Conservation (phyloP, 2,888 invertebrate species). For the Callosobruchus maculatus region DNA sequence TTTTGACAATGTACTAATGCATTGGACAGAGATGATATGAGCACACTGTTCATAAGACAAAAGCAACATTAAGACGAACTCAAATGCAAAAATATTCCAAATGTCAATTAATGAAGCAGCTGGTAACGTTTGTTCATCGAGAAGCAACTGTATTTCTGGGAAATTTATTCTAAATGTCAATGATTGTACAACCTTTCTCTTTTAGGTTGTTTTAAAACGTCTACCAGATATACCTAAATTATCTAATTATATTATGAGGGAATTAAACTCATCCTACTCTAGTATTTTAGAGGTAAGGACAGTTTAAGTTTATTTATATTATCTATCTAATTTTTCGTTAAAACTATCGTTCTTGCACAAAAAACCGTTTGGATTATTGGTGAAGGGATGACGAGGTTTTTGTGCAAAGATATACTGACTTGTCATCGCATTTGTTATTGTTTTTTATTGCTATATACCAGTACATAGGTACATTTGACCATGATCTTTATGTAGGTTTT, state of each 20-base stretch:
- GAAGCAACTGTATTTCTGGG: neutral
- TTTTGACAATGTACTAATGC: too few relatives aligned
- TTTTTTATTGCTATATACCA: neutral
- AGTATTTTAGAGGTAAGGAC: slow-evolving; percentile 10
- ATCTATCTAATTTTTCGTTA: neutral
- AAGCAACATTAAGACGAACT: slow-evolving; percentile 6
- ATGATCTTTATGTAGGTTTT: too few relatives aligned
- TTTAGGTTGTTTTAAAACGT: slow-evolving; percentile 18
- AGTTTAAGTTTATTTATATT: slow-evolving; percentile 6
- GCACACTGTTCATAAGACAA: neutral
- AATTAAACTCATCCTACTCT: slow-evolving; percentile 4
- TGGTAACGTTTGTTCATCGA: slow-evolving; percentile 8
- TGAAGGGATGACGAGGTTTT: neutral
- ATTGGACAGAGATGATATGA: neutral
- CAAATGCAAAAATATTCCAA: neutral
- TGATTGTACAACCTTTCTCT: slow-evolving; percentile 18
- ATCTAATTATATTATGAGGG: slow-evolving; percentile 3
- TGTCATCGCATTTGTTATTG: neutral
- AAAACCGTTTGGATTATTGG: slow-evolving; percentile 2
- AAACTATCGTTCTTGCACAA: slow-evolving; percentile 8
- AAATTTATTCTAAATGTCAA: neutral
- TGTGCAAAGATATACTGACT: neutral
- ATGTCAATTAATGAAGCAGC: neutral
- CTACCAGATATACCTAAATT: slow-evolving; percentile 9
- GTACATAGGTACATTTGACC: neutral